Percentiles rank a stretch among this genome's conserved stretches.
Evolutionary conservation across 2,888 invertebrate genomes (phyloP).

Genomic region (Sarcophaga carnaria): DNA sequence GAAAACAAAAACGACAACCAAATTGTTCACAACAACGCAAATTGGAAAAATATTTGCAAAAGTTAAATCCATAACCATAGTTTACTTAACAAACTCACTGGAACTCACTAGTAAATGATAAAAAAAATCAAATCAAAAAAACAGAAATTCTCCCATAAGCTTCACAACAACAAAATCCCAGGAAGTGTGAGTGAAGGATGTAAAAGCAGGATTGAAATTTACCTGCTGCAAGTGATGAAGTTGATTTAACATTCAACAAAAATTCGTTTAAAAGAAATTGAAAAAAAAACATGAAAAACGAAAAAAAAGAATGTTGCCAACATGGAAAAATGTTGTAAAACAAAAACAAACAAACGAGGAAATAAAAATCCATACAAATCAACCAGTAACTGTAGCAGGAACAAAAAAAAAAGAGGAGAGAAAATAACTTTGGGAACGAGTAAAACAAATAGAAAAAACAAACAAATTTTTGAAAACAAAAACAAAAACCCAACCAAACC

Average conservation of each 20-base stretch:
- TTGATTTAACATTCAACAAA: constrained; percentile 62
- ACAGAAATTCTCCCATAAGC: background rate
- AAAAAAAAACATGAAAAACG: background rate
- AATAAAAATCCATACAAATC: constrained; percentile 53
- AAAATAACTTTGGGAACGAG: background rate
- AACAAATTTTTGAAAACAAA: background rate
- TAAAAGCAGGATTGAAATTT: constrained; percentile 22
- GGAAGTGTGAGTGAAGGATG: background rate
- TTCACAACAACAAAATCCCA: no score
- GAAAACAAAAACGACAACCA: background rate
- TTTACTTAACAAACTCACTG: constrained; percentile 55
- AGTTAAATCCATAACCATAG: constrained; percentile 56
- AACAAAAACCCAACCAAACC: constrained; percentile 26
- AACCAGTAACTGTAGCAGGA: constrained; percentile 51
- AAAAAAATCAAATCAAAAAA: background rate
- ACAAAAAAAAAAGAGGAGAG: constrained; percentile 18
- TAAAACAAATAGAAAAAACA: constrained; percentile 6
- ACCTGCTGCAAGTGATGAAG: constrained; percentile 66
- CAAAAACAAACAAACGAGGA: constrained; percentile 26
- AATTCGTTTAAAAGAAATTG: constrained; percentile 15
- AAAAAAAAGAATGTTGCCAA: constrained; percentile 12
- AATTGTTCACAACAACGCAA: constrained; percentile 16
- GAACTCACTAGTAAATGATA: constrained; percentile 34
- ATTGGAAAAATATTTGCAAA: constrained; percentile 61
- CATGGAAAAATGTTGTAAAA: background rate